Evolutionary conservation across 2,888 invertebrate genomes (phyloP).

Genomic region (Galeruca laticollis): DNA sequence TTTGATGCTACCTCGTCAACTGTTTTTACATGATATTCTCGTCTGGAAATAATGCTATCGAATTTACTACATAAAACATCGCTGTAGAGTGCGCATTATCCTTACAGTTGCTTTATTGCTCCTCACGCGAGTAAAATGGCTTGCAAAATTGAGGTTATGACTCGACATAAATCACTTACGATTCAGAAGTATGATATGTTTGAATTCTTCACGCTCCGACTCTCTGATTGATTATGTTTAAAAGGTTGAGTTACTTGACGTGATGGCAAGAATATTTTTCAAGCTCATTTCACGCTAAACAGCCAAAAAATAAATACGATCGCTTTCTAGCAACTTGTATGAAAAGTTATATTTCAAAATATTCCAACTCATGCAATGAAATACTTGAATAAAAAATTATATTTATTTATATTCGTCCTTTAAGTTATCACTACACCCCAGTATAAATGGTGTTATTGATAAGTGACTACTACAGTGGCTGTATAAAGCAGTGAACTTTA

Average conservation of each 20-base stretch:
- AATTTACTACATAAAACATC: slow-evolving; percentile 33
- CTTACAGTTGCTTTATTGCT: slow-evolving; percentile 33
- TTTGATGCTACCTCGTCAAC: slow-evolving; percentile 55
- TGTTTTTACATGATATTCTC: slow-evolving; percentile 53
- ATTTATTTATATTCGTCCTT: no score
- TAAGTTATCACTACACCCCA: no score
- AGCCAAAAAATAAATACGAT: not conserved
- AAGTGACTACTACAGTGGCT: no score
- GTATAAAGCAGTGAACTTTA: no score
- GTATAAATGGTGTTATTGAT: no score
- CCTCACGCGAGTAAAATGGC: slow-evolving; percentile 16
- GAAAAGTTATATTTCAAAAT: not conserved
- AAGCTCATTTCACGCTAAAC: slow-evolving; percentile 3
- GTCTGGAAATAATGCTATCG: slow-evolving; percentile 50
- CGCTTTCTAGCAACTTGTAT: not conserved
- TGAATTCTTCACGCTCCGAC: slow-evolving; percentile 12
- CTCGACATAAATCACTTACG: slow-evolving; percentile 22
- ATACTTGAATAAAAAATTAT: not conserved
- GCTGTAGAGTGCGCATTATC: slow-evolving; percentile 35
- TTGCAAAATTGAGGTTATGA: slow-evolving; percentile 31
- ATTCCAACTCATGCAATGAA: not conserved
- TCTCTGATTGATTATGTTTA: slow-evolving; percentile 27
- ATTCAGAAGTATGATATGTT: slow-evolving; percentile 23
- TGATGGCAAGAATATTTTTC: not conserved
- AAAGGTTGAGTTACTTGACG: slow-evolving; percentile 16